Conservation (phyloP, 2,113 vertebrate species). For the Pedionomus torquatus region DNA sequence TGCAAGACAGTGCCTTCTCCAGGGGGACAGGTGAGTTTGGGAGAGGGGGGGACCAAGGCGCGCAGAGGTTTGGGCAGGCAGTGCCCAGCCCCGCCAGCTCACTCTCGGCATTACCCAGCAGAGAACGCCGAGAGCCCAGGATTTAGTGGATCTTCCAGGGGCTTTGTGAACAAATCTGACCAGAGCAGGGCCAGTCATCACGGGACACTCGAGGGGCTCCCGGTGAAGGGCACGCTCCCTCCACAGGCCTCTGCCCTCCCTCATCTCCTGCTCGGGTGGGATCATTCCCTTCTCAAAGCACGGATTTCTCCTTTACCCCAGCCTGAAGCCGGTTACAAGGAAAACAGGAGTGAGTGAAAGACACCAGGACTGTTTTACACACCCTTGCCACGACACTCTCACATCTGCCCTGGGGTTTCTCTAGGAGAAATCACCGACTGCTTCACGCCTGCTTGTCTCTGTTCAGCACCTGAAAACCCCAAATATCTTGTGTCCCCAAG, state of each 20-base stretch:
- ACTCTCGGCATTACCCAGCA: rapidly evolving
- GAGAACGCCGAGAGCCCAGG: neutral
- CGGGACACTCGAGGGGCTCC: rapidly evolving
- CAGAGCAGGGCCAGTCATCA: neutral
- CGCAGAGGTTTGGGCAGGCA: neutral
- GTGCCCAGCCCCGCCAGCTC: neutral
- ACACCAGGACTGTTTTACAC: neutral
- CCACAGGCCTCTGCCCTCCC: neutral
- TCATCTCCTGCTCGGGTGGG: neutral
- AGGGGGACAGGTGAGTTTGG: neutral
- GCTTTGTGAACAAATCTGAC: neutral
- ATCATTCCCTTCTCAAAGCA: neutral
- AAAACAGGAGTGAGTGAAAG: neutral
- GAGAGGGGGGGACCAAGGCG: neutral
- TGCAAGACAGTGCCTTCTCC: neutral
- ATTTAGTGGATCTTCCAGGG: neutral
- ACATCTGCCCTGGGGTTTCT: neutral
- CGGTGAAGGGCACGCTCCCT: neutral
- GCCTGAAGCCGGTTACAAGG: neutral
- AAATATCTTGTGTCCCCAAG: neutral
- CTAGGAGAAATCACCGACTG: neutral
- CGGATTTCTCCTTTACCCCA: neutral
- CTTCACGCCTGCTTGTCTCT: neutral
- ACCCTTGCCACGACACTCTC: neutral
- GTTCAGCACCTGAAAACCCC: neutral